Base-by-base conservation (phyloP, 2,888 invertebrate genomes). In the Parthenolecanium corni region DNA sequence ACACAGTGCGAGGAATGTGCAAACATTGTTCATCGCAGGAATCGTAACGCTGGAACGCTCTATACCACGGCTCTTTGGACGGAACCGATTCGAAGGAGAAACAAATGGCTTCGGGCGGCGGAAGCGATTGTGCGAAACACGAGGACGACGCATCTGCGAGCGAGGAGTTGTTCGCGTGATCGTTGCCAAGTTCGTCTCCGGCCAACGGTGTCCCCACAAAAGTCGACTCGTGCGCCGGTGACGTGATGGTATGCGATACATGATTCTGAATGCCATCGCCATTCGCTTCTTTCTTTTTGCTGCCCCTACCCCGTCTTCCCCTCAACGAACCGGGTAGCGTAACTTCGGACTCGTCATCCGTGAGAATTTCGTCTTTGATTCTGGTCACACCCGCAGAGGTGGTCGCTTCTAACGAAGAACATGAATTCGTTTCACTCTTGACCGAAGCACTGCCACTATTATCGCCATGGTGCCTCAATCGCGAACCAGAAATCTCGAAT, bases 401-500 rank as follows among this genome's bases (percentile, higher is more conserved):
- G n/a, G 40, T 12, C 24, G 36, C 38, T 18, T 20, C 14, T 9
- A 31, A 24, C 14, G 21, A 49, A 4, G 61, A 5, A 9, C 46
- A 44, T 18, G 36, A 14, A 16, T 38, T 11, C 3, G 61, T 21
- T 20, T 57, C 57, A n/a, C 44, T 57, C 31, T 57, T 57, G 2
- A 57, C 54, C 18, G 14, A 21, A 21, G 12, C 14, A 21, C 23
- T 23, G 9, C 21, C 14, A 2, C 69, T 66, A n/a, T 71, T 71
- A 18, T 72, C 72, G 51, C 72, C 73, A 31, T 68, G 68, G 47
- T 54, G 49, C 74, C 79, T 72, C 51, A 76, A 67, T 65, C 76
- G 71, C 63, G 75, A 75, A 0, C 74, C 76, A 4, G 75, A 73
- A 4, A 73, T 73, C 65, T 77, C 75, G 66, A 77, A 76, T 67